A percentile compares a stretch with the other conserved stretches of the same genome.
phyloP scores from a whole-genome alignment of 2,888 invertebrate species.

The Notodonta dromedarius region DNA sequence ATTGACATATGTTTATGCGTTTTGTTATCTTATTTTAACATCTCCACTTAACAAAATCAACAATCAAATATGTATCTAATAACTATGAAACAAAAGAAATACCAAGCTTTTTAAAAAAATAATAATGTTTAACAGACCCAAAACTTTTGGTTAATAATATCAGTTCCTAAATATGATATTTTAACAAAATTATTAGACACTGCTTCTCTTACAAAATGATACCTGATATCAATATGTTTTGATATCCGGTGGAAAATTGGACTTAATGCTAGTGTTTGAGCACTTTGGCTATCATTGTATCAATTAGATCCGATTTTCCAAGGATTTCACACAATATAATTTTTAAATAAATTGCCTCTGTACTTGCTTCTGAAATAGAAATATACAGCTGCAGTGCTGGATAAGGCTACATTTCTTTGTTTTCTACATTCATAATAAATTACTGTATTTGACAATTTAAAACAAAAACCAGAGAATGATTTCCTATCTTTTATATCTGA shows the following conservation, averaged over 20 bases:
- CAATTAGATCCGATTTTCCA: background rate
- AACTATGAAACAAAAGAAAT: no score
- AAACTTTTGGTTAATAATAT: no score
- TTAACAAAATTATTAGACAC: background rate
- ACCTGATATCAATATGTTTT: constrained; percentile 13
- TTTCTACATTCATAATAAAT: constrained; percentile 17
- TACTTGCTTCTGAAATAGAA: constrained; percentile 15
- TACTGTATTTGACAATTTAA: constrained; percentile 9
- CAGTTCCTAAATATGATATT: no score
- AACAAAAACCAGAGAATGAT: constrained; percentile 15
- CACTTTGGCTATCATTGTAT: constrained; percentile 7
- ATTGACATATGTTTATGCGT: no score
- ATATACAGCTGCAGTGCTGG: constrained; percentile 17
- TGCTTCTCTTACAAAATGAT: constrained; percentile 13
- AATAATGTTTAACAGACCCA: no score
- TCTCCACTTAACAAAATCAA: no score
- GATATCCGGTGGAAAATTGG: constrained; percentile 5
- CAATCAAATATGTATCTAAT: no score
- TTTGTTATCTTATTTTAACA: no score
- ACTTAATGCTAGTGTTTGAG: constrained; percentile 6
- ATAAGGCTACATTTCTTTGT: constrained; percentile 16
- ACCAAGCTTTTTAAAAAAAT: no score
- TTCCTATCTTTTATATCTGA: constrained; percentile 11
- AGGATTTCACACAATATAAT: constrained; percentile 11
- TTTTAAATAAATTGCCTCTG: constrained; percentile 17